Base-by-base conservation (phyloP, 2,797 vertebrate species). In the Meda fulgida region DNA sequence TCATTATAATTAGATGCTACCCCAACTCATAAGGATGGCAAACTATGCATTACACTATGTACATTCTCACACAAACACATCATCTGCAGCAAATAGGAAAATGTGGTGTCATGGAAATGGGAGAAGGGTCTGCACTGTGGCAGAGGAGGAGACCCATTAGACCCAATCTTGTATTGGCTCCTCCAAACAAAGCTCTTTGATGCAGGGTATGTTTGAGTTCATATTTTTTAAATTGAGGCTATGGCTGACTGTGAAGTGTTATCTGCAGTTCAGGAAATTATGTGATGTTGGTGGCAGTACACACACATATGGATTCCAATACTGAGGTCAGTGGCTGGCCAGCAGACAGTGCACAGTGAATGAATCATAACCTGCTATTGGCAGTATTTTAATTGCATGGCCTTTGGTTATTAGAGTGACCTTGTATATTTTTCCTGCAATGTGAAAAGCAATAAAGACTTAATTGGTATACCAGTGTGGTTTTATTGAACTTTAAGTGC, bases 301-400 rank as follows among this genome's bases (percentile, higher is more conserved):
- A 18, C 34, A 78, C 21, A 46, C 69, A 58, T 58, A 72, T 60
- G 51, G 51, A 77, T 78, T 69, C n/a, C 48, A 36, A 58, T 40
- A 69, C 19, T 53, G 63, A 78, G 63, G 65, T 78, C 48, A 78
- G n/a, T 67, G 21, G 40, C 43, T 55, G 51, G 63, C 46, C 63
- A 78, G 46, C 18, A 69, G 36, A 69, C 73, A 69, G 19, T 31
- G 55, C 65, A 58, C 19, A 67, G 51, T 58, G 21, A 67, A 26
- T 84, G 65, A 84, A 58, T 78, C 73, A 84, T 78, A 69, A 78
- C 63, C 65, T 40, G 26, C 36, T 60, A 67, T 69, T 77, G 31
- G 60, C 72, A 84, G 60, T 77, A 26, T 77, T 66, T 53, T 84
- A 67, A 77, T 67, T 70, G 48, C 73, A 18, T 58, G 46, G n/a